Evolutionary conservation across 1,140 invertebrate species (phyloP), one percentile per base, ranked within the genome.

Genomic region (Frieseomelitta varia): DNA sequence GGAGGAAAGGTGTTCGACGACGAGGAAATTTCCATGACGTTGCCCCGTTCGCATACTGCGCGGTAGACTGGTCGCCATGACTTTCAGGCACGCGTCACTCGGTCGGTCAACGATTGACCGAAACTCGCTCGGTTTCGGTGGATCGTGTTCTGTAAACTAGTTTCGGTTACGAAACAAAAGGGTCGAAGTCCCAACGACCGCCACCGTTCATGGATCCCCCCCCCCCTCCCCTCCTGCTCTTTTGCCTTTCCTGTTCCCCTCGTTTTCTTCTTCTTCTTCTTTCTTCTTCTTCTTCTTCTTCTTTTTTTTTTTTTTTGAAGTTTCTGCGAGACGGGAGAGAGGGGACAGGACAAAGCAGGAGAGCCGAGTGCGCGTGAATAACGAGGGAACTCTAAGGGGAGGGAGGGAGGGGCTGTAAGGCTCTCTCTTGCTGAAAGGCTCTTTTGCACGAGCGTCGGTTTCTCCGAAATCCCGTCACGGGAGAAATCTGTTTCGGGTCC

Each of bases 11-110:
- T 88, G 81, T 85, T 72, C 51, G 78, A 77, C 56, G 81, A 77
- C 79, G 79, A 87, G 90, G 88, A 91, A 91, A 91, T 90, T 91
- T 91, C 91, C 91, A 91, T 91, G 88, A 91, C 91, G 91, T 89
- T 76, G 87, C 11, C 12, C n/a, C n/a, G n/a, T 34, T 11, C 34
- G 30, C 55, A n/a, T 34, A 61, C 2, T 19, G 4, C 21, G n/a
- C 21, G n/a, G 11, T 47, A 69, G 65, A 6, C 51, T 27, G 47
- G 68, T 80, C 79, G 72, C 80, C 76, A 86, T 87, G 73, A 76
- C 71, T 78, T 77, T 27, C 27, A 53, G 55, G 34, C 39, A 80
- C 79, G 74, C 65, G 65, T 86, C 71, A 58, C 63, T 61, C n/a
- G n/a, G 19, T n/a, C 39, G 68, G 55, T 58, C 74, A 73, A 39